These are phyloP conservation scores for Enteromius treurensis DNA, from an alignment of 2,797 vertebrate genomes.

Conservation along the genomic window DNA sequence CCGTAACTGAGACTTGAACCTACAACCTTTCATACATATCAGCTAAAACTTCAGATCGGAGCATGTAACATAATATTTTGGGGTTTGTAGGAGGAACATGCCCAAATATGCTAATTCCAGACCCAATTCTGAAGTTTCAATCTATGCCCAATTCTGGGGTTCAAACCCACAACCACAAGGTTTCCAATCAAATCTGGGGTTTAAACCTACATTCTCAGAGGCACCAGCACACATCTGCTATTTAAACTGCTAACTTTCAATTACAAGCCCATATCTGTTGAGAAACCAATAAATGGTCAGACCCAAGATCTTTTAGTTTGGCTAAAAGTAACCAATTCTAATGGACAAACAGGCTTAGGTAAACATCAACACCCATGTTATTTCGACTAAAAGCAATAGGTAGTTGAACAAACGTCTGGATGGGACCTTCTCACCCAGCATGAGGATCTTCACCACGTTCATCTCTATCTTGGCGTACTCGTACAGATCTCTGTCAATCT, in stretches of 20 bases:
- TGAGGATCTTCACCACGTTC: constrained; percentile 80
- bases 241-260: background rate
- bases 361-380: background rate
- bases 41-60: background rate
- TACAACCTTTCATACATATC: background rate
- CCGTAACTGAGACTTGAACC: background rate
- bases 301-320: background rate
- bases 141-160: background rate
- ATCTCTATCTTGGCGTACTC: constrained; percentile 77
- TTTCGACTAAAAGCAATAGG: background rate
- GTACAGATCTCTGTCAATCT: constrained; percentile 77
- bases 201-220: background rate
- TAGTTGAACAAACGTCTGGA: background rate
- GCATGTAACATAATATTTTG: background rate
- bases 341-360: background rate
- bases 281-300: background rate
- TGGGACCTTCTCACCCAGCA: constrained; percentile 74
- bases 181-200: background rate
- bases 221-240: background rate
- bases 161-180: background rate
- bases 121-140: background rate
- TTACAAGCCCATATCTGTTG: background rate
- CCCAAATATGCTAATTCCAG: too few species aligned
- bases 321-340: background rate
- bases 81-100: too few species aligned